Evolutionary conservation across 2,888 invertebrate species (phyloP).

Genomic region (Scelioninae gen. 1): DNA sequence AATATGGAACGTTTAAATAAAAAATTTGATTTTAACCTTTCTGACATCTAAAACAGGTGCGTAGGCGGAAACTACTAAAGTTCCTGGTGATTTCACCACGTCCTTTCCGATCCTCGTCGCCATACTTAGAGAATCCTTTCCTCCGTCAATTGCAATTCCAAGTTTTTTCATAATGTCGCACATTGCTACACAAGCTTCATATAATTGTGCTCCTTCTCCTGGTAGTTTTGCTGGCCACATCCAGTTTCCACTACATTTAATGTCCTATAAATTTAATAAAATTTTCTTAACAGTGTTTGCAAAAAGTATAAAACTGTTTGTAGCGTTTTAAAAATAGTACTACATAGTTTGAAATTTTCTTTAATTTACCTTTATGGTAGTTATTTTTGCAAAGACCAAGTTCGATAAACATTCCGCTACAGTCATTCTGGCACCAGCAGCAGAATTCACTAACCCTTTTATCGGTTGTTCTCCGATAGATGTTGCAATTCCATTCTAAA

Average conservation of each 20-base stretch:
- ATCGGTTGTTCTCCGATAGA: conserved; percentile 99
- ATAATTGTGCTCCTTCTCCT: conserved; percentile 95
- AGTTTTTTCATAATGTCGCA: conserved; percentile 92
- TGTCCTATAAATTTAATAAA: conserved; percentile 87
- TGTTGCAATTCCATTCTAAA: conserved; percentile 93
- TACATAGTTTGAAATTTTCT: background rate
- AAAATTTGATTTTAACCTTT: conserved; percentile 47
- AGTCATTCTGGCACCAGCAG: conserved; percentile 96
- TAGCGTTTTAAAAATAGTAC: too few relatives aligned
- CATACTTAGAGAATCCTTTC: conserved; percentile 99
- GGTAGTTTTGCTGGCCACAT: conserved; percentile 99
- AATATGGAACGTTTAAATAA: background rate
- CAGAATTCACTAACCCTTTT: conserved; percentile 93
- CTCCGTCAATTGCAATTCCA: conserved; percentile 97
- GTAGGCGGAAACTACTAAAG: conserved; percentile 97
- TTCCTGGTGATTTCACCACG: conserved; percentile 92
- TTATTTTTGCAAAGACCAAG: conserved; percentile 90
- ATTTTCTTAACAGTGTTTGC: too few relatives aligned
- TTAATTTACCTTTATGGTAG: conserved; percentile 84
- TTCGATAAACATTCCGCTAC: conserved; percentile 97
- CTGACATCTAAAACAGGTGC: conserved; percentile 96
- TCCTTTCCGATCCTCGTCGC: conserved; percentile 92
- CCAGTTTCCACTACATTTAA: conserved; percentile 99
- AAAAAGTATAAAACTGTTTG: too few relatives aligned
- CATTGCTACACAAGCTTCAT: conserved; percentile 94